Percentiles rank a stretch among this genome's conserved stretches.
Evolutionary conservation across 2,888 invertebrate species (phyloP).

Genomic region (Melitaea athalia): DNA sequence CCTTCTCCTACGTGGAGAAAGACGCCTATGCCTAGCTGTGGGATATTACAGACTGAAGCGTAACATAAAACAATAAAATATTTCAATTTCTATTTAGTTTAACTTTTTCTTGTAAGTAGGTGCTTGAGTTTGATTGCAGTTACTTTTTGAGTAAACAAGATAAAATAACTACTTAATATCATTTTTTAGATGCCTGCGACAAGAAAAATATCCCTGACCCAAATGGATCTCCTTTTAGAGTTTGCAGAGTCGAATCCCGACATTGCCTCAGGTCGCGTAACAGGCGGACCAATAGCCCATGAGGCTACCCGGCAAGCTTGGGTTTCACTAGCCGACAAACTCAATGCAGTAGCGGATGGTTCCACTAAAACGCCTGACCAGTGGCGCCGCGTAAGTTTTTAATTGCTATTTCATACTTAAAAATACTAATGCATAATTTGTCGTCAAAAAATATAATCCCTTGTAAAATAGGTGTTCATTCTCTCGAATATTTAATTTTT

Average conservation of each 20-base stretch:
- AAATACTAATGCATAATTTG: not conserved
- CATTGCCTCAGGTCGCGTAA: too few relatives aligned
- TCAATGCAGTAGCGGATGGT: conserved; percentile 6
- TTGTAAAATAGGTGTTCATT: not conserved
- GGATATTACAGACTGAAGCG: too few relatives aligned
- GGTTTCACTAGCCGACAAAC: conserved; percentile 8
- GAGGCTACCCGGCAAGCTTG: conserved; percentile 3
- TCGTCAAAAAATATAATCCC: not conserved
- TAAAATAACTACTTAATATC: conserved; percentile 3
- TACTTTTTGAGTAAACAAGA: conserved; percentile 8
- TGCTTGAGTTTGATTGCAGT: not conserved
- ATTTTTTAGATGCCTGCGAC: conserved; percentile 11
- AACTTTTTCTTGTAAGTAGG: too few relatives aligned
- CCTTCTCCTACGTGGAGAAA: too few relatives aligned
- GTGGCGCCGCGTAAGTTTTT: conserved; percentile 11
- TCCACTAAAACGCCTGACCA: conserved; percentile 9
- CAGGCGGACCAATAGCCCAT: too few relatives aligned
- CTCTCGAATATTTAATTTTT: too few relatives aligned
- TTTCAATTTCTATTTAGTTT: too few relatives aligned
- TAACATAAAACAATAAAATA: too few relatives aligned
- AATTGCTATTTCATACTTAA: not conserved
- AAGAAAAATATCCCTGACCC: conserved; percentile 1
- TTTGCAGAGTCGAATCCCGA: conserved; percentile 12
- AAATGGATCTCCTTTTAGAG: conserved; percentile 6
- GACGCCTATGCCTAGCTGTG: too few relatives aligned